These are phyloP conservation scores for Lasioglossum leucozonium DNA, from an alignment of 2,888 invertebrate species.

Conservation along the genomic window DNA sequence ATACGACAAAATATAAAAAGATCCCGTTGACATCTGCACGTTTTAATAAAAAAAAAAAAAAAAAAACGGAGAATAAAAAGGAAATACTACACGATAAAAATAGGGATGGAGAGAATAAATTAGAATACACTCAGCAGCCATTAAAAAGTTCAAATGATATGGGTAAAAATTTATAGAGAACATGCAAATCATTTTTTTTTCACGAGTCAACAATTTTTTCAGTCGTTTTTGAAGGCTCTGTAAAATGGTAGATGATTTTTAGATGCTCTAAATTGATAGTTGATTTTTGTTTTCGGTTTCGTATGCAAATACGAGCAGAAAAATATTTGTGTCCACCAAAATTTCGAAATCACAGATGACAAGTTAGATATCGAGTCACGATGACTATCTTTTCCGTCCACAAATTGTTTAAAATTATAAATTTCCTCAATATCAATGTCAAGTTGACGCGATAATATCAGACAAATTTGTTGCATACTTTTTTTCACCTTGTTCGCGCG, in stretches of 20 bases:
- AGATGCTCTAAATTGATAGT: no score
- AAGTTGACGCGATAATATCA: not conserved
- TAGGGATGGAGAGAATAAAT: not conserved
- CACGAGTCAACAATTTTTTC: not conserved
- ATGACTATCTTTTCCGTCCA: not conserved
- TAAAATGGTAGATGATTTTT: not conserved
- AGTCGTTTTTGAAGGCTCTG: no score
- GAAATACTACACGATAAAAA: not conserved
- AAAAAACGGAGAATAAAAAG: not conserved
- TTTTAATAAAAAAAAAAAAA: not conserved
- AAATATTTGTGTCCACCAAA: not conserved
- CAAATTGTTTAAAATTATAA: not conserved
- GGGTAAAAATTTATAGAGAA: not conserved
- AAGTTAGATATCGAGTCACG: not conserved
- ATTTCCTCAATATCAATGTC: not conserved
- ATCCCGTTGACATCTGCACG: not conserved
- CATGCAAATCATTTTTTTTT: not conserved
- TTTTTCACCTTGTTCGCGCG: not conserved
- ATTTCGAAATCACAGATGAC: not conserved
- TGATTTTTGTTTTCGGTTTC: no score
- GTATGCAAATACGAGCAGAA: not conserved
- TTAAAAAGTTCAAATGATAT: not conserved
- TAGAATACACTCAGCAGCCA: not conserved
- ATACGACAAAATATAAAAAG: no score
- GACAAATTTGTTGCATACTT: not conserved